Percentiles rank a stretch among this genome's conserved stretches.
Conservation (phyloP, 53 echinoderm and acorn worm genomes). For the Henricia sp. region DNA sequence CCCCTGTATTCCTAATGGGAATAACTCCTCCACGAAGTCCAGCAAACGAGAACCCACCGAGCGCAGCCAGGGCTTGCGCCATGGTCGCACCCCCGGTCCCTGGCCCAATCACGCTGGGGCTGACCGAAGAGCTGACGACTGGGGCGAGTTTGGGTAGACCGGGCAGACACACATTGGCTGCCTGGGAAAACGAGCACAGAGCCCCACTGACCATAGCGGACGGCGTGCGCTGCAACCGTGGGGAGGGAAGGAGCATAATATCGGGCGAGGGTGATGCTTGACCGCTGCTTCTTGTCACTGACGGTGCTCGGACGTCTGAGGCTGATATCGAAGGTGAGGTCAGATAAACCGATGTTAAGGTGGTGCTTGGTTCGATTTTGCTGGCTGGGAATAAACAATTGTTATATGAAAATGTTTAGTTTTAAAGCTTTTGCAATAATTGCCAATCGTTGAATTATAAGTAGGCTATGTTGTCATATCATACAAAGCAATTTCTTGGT, state of each 20-base stretch:
- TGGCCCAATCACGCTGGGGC: too few relatives aligned
- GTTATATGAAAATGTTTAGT: too few relatives aligned
- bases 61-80: slow-evolving; percentile 43
- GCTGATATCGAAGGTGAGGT: neutral
- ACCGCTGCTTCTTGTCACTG: neutral
- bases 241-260: slow-evolving; percentile 21
- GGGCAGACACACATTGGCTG: slow-evolving; percentile 31
- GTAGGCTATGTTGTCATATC: too few relatives aligned
- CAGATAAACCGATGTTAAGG: neutral
- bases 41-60: slow-evolving; percentile 39
- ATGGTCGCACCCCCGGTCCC: slow-evolving; percentile 28
- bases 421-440: too few relatives aligned
- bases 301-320: neutral
- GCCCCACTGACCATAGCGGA: slow-evolving; percentile 12
- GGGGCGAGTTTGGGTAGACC: slow-evolving; percentile 11
- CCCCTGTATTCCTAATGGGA: slow-evolving; percentile 2
- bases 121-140: too few relatives aligned
- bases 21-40: slow-evolving; percentile 43
- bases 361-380: slow-evolving; percentile 26
- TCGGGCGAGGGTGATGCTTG: slow-evolving; percentile 3
- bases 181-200: slow-evolving; percentile 18
- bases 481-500: too few relatives aligned
- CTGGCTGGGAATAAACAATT: slow-evolving; percentile 9
- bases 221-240: slow-evolving; percentile 24
- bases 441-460: too few relatives aligned